Percentiles rank a stretch among this genome's conserved stretches.
phyloP scores from a whole-genome alignment of 1,140 invertebrate genomes.

The Bombus balteatus region DNA sequence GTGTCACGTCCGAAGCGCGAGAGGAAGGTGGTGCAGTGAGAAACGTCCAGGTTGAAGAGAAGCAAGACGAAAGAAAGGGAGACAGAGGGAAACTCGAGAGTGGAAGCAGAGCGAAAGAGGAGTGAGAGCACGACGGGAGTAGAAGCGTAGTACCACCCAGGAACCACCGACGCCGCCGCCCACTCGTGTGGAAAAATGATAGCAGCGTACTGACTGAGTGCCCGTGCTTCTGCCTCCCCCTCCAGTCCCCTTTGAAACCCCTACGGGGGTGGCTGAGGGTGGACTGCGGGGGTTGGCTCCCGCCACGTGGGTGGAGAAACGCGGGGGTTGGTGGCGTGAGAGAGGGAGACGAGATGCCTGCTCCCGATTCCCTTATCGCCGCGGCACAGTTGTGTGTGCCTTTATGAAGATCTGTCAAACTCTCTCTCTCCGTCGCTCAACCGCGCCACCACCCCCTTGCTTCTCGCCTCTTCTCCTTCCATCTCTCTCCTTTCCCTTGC shows the following conservation, averaged over 20 bases:
- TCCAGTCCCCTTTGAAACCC: slow-evolving; percentile 23
- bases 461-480: slow-evolving; percentile 13
- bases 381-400: slow-evolving; percentile 78
- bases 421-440: slow-evolving; percentile 53
- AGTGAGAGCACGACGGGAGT: slow-evolving; percentile 33
- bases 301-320: slow-evolving; percentile 35
- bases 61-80: not conserved
- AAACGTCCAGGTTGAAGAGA: slow-evolving; percentile 12
- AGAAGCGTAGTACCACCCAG: slow-evolving; percentile 61
- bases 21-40: slow-evolving; percentile 12
- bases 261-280: slow-evolving; percentile 71
- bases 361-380: slow-evolving; percentile 76
- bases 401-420: slow-evolving; percentile 80
- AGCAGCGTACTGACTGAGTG: slow-evolving; percentile 72
- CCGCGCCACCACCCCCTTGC: slow-evolving; percentile 43
- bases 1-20: not conserved
- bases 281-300: slow-evolving; percentile 57
- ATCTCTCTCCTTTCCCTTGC: slow-evolving; percentile 48
- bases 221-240: slow-evolving; percentile 56
- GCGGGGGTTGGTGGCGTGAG: slow-evolving; percentile 21
- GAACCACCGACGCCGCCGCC: slow-evolving; percentile 69
- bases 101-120: slow-evolving; percentile 20
- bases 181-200: slow-evolving; percentile 74
- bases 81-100: not conserved
- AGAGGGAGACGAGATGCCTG: slow-evolving; percentile 72